phyloP scores from a whole-genome alignment of 2,797 vertebrate genomes.

The Tokudaia muenninki region DNA sequence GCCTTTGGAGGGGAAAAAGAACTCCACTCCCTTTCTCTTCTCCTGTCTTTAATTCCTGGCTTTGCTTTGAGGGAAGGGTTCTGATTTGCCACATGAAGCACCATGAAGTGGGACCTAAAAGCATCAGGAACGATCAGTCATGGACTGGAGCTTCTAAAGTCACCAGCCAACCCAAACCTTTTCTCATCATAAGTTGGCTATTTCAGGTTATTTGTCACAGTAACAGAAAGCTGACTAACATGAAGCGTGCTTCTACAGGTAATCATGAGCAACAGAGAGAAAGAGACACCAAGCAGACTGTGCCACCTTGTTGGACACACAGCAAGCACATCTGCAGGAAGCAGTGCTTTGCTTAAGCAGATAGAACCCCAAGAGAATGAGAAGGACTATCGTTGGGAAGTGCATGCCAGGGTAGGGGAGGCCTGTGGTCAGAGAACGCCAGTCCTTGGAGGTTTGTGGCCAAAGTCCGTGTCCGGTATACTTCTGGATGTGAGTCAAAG shows the following conservation, averaged over 20 bases:
- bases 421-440: background rate
- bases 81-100: background rate
- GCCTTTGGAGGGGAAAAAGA: background rate
- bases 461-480: background rate
- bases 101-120: background rate
- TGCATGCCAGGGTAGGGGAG: too few species aligned
- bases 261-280: background rate
- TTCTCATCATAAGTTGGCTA: background rate
- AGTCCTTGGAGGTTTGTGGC: background rate
- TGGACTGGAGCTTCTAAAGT: background rate
- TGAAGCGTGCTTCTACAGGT: background rate
- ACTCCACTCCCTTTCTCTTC: background rate
- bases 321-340: background rate
- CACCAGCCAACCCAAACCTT: background rate
- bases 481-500: background rate
- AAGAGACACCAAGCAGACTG: background rate
- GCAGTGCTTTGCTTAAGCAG: background rate
- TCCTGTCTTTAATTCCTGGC: background rate
- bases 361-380: background rate
- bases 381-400: accelerated
- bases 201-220: background rate
- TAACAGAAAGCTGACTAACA: background rate
- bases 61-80: background rate
- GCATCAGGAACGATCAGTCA: background rate
- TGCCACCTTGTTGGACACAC: background rate